Base-by-base conservation (phyloP, 2,888 invertebrate genomes). In the Thecocarcelia acutangulata region DNA sequence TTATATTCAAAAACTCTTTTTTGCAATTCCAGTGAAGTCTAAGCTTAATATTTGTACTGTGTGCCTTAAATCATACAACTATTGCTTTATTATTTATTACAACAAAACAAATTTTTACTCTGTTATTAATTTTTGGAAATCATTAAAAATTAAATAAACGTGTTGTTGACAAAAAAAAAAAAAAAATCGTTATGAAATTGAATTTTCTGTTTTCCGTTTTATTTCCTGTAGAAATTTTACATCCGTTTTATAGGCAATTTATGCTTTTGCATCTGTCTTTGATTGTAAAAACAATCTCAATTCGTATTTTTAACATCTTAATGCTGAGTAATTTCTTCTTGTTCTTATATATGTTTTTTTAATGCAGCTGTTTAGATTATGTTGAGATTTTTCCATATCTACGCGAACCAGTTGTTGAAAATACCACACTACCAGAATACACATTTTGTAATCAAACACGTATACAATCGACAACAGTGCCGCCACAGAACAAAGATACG, bases 341-440 rank as follows among this genome's bases (percentile, higher is more conserved):
- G 11, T 81, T 83, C 9, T 33, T 9, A 1, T 33, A 6, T 8
- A 5, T 33, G 3, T 33, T 8, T 33, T 33, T 33, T 37, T 61
- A 61, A 85, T 87, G 75, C 88, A 90, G 90, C 84, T 91, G 90
- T 85, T 87, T 86, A 84, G 90, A 91, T 86, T 88, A 88, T 84
- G 86, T 90, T 77, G 90, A 91, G 86, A 87, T 90, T 84, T 90
- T 90, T 88, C 90, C 90, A 84, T 89, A 90, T 88, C 85, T 90
- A 81, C 88, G 88, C 73, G 90, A 90, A 82, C 86, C 91, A 82
- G 88, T 90, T 86, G 89, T 90, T 83, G 90, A 90, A 85, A 89
- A 90, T 80, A 85, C 89, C 24, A 88, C 89, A 42, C 83, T 85
- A 76, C 85, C 90, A 75, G 88, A 90, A 81, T 88, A 88, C 84